Percentiles rank a stretch among this genome's conserved stretches.
These are phyloP conservation scores for Lepas anatifera DNA, from an alignment of 2,888 invertebrate genomes.

Conservation along the genomic window DNA sequence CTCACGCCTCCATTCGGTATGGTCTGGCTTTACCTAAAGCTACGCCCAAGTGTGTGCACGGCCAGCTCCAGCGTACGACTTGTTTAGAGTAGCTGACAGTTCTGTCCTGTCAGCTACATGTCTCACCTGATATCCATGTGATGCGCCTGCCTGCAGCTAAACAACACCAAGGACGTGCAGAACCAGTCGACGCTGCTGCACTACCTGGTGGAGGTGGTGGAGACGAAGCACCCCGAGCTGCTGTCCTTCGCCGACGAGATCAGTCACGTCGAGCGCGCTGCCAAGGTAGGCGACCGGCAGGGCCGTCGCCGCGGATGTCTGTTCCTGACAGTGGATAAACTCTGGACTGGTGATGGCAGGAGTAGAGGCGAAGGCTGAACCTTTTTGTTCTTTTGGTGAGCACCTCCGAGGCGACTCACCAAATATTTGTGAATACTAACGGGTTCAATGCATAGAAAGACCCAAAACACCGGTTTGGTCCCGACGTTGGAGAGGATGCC, in stretches of 20 bases:
- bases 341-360: too few relatives aligned
- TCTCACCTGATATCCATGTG: too few relatives aligned
- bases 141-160: slow-evolving; percentile 49
- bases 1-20: too few relatives aligned
- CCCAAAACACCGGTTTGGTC: too few relatives aligned
- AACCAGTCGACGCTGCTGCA: slow-evolving; percentile 87
- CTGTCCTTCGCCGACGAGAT: slow-evolving; percentile 74
- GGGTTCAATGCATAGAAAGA: too few relatives aligned
- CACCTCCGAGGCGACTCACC: not conserved
- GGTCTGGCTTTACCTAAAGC: too few relatives aligned
- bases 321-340: too few relatives aligned
- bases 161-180: slow-evolving; percentile 82
- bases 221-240: slow-evolving; percentile 75
- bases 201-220: slow-evolving; percentile 76
- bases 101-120: not conserved
- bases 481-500: too few relatives aligned
- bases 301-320: not conserved
- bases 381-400: too few relatives aligned
- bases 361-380: too few relatives aligned
- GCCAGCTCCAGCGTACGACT: too few relatives aligned
- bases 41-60: too few relatives aligned
- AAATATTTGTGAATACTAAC: not conserved
- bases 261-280: slow-evolving; percentile 78
- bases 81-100: not conserved
- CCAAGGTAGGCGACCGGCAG: slow-evolving; percentile 34